Evolutionary conservation across 2,888 invertebrate species (phyloP).

Genomic region (Ligdia adustata): DNA sequence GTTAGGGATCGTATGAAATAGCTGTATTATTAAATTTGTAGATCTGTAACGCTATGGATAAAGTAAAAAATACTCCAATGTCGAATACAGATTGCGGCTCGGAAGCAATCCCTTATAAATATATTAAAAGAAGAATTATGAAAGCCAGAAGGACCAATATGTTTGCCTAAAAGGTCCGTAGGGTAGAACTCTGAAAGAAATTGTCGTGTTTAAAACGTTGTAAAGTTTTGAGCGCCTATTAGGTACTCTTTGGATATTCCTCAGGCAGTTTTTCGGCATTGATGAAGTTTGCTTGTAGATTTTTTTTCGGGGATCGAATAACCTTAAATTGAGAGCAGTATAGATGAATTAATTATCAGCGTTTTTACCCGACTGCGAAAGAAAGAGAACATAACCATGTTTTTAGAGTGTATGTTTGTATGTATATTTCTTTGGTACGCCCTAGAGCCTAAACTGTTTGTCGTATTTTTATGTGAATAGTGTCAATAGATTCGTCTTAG

Average conservation of each 20-base stretch:
- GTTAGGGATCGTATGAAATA: constrained; percentile 5
- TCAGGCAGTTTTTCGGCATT: constrained; percentile 11
- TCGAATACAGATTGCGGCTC: constrained; percentile 60
- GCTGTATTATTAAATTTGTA: constrained; percentile 24
- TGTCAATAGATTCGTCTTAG: too few species aligned
- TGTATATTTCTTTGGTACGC: too few species aligned
- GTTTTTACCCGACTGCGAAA: too few species aligned
- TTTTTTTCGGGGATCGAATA: constrained; percentile 2
- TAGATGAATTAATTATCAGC: too few species aligned
- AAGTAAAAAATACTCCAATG: constrained; percentile 65
- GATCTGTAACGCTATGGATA: constrained; percentile 45
- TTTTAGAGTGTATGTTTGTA: too few species aligned
- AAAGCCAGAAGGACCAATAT: constrained; percentile 48
- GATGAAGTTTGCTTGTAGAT: constrained; percentile 8
- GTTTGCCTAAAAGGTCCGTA: constrained; percentile 38
- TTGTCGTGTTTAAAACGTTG: constrained; percentile 32
- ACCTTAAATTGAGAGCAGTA: too few species aligned
- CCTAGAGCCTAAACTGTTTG: too few species aligned
- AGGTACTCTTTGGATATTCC: neutral
- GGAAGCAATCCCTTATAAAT: constrained; percentile 61
- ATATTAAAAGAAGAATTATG: constrained; percentile 66
- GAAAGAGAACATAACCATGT: too few species aligned
- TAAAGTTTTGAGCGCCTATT: constrained; percentile 26
- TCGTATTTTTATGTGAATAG: too few species aligned
- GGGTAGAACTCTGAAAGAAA: constrained; percentile 24